Percentiles rank a stretch among this genome's conserved stretches.
These are phyloP conservation scores for Brotula barbata DNA, from an alignment of 2,797 vertebrate genomes.

Conservation along the genomic window DNA sequence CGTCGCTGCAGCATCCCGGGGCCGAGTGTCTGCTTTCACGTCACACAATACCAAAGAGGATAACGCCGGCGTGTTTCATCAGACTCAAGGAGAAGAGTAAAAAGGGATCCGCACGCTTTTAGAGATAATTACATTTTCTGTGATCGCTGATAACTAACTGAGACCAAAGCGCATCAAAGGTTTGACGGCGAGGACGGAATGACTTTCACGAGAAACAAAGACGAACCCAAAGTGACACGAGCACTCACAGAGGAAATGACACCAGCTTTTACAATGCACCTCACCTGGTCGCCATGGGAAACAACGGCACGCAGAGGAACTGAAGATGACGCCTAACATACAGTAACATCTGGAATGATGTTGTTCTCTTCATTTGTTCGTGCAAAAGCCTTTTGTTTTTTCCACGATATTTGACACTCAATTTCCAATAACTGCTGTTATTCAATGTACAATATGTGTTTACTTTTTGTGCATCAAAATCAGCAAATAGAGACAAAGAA, in stretches of 20 bases:
- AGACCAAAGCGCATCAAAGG: conserved; percentile 7
- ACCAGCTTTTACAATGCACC: not conserved
- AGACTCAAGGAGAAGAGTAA: conserved; percentile 1
- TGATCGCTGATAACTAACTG: not conserved
- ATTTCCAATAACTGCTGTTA: too few relatives aligned
- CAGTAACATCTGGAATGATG: too few relatives aligned
- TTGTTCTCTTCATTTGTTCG: too few relatives aligned
- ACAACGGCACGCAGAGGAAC: not conserved
- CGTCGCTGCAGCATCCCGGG: conserved; percentile 1
- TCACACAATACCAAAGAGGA: not conserved
- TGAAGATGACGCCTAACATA: not conserved
- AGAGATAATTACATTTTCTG: not conserved
- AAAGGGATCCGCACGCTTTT: not conserved
- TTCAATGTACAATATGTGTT: too few relatives aligned
- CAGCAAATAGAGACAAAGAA: conserved; percentile 1
- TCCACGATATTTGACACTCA: too few relatives aligned
- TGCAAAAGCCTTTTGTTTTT: too few relatives aligned
- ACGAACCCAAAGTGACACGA: not conserved
- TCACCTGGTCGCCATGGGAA: not conserved
- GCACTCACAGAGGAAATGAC: not conserved
- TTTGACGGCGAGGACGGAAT: conserved; percentile 7
- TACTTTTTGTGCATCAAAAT: too few relatives aligned
- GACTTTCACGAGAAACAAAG: conserved; percentile 9
- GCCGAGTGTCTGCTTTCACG: not conserved
- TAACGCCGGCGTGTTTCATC: not conserved